A percentile compares a stretch with the other conserved stretches of the same genome.
Conservation (phyloP, 1,140 invertebrate species). For the Orchesella cincta region DNA sequence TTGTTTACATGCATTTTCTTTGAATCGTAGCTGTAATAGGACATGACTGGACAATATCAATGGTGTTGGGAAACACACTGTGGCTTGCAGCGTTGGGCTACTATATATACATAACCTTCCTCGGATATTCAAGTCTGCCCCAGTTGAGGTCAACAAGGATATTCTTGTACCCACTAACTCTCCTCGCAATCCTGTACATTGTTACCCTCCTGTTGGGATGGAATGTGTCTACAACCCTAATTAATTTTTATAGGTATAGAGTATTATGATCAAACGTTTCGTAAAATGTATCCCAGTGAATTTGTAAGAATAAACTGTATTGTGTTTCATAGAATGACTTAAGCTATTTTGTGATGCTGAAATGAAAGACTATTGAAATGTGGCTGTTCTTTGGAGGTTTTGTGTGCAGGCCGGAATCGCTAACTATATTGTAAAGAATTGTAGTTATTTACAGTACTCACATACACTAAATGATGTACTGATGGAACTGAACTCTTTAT, state of each 20-base stretch:
- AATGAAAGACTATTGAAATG: no score
- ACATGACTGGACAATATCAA: conserved; percentile 72
- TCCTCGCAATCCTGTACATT: conserved; percentile 77
- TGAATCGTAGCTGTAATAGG: conserved; percentile 71
- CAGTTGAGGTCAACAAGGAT: conserved; percentile 84
- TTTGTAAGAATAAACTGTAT: conserved; percentile 1
- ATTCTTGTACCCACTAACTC: conserved; percentile 82
- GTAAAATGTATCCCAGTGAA: conserved; percentile 6
- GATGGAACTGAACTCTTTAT: no score
- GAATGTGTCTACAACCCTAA: conserved; percentile 58
- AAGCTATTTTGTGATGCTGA: neutral
- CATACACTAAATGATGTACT: no score
- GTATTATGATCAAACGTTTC: conserved; percentile 40
- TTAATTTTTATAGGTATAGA: conserved; percentile 47
- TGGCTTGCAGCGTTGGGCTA: conserved; percentile 90
- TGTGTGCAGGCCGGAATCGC: no score
- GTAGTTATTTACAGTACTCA: no score
- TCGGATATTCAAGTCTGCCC: conserved; percentile 92
- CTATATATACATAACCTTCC: conserved; percentile 96
- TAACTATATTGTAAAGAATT: no score
- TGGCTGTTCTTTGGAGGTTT: no score
- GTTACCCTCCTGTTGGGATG: conserved; percentile 67
- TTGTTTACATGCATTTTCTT: conserved; percentile 39
- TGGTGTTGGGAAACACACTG: conserved; percentile 87
- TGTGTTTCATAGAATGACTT: conserved; percentile 4